A percentile compares a stretch with the other conserved stretches of the same genome.
Evolutionary conservation across 2,113 vertebrate genomes (phyloP).

Genomic region (Polyodon spathula): DNA sequence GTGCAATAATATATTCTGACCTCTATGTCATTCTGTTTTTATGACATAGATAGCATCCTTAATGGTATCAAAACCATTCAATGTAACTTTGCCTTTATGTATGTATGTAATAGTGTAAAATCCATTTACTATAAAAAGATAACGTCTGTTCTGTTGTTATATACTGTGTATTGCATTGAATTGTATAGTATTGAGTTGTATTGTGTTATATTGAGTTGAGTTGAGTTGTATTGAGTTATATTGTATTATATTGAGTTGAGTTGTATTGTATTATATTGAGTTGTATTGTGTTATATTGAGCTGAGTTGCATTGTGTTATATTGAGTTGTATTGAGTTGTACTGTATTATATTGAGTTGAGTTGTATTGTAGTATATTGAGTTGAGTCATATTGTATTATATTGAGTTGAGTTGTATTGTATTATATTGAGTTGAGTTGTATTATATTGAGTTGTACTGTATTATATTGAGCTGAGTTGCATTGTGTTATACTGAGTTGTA

Average conservation of each 20-base stretch:
- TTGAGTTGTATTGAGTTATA: too few relatives aligned
- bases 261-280: background rate
- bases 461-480: too few relatives aligned
- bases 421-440: background rate
- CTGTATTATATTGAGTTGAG: background rate
- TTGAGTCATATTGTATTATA: background rate
- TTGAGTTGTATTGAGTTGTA: too few relatives aligned
- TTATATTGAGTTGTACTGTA: constrained; percentile 15
- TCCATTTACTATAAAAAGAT: too few relatives aligned
- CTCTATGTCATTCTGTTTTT: too few relatives aligned
- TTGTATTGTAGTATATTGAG: background rate
- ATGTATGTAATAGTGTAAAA: background rate
- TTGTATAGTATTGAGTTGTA: background rate
- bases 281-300: background rate
- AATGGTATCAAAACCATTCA: background rate
- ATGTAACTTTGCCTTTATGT: too few relatives aligned
- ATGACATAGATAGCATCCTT: too few relatives aligned
- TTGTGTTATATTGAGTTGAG: background rate
- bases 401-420: too few relatives aligned
- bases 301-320: constrained; percentile 8
- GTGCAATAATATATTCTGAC: background rate
- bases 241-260: too few relatives aligned
- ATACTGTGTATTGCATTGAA: too few relatives aligned
- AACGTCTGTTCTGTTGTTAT: background rate
- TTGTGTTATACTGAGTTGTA: too few relatives aligned